Evolutionary conservation across 2,797 vertebrate genomes (phyloP).

Genomic region (Danio choprae): DNA sequence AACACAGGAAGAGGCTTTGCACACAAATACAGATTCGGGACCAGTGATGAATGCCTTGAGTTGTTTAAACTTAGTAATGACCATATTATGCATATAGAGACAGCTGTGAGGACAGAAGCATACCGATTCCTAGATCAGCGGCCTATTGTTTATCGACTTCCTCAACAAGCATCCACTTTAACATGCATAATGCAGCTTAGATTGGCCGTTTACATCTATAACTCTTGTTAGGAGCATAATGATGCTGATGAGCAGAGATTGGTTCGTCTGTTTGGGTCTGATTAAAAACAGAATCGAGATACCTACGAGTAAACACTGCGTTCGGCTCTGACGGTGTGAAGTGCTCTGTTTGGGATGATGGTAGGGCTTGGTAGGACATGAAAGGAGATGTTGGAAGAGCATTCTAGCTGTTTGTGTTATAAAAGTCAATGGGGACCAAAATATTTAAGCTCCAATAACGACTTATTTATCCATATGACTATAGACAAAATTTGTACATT

Average conservation of each 20-base stretch:
- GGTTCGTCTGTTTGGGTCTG: constrained; percentile 35
- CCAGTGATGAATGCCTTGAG: constrained; percentile 54
- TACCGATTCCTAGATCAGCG: constrained; percentile 21
- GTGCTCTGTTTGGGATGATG: constrained; percentile 69
- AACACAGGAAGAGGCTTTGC: constrained; percentile 75
- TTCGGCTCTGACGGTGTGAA: constrained; percentile 66
- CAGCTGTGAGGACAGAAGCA: constrained; percentile 11
- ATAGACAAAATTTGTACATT: background rate
- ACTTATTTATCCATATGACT: background rate
- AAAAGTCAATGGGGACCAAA: background rate
- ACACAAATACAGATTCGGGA: constrained; percentile 75
- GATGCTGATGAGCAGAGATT: constrained; percentile 33
- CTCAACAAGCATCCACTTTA: constrained; percentile 39
- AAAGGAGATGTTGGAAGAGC: background rate
- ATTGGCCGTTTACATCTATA: constrained; percentile 44
- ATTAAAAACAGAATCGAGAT: constrained; percentile 39
- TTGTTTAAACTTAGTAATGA: constrained; percentile 28
- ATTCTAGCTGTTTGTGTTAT: background rate
- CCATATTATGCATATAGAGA: constrained; percentile 6
- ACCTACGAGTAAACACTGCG: constrained; percentile 52
- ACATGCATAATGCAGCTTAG: constrained; percentile 37
- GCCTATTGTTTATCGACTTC: constrained; percentile 28
- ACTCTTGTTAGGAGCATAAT: constrained; percentile 36
- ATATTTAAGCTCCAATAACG: background rate
- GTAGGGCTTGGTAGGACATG: constrained; percentile 55